A percentile compares a stretch with the other conserved stretches of the same genome.
Conservation (phyloP, 2,113 vertebrate species). For the Ophthalmotilapia sp. region DNA sequence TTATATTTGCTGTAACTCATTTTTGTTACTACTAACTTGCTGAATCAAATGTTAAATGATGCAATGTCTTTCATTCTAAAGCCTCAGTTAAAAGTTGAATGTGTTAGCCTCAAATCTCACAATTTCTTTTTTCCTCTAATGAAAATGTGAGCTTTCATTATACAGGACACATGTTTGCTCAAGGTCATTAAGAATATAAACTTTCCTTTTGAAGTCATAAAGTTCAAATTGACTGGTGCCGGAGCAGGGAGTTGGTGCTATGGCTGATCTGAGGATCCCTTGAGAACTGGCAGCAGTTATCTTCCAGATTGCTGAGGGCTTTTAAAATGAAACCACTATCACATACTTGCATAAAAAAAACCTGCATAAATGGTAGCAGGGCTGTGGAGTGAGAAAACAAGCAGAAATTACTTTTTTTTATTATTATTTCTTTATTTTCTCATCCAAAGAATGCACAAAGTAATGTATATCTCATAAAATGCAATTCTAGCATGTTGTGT, state of each 20-base stretch:
- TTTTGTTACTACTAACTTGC: neutral
- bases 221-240: conserved; percentile 11
- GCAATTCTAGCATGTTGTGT: neutral
- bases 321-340: conserved; percentile 11
- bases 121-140: neutral
- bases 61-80: neutral
- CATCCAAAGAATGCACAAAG: neutral
- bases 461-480: neutral
- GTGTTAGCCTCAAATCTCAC: neutral
- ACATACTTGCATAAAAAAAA: neutral
- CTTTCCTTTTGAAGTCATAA: conserved; percentile 17
- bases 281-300: neutral
- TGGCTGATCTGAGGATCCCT: neutral
- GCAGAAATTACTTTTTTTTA: neutral
- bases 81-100: neutral
- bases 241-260: neutral
- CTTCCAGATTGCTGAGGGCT: conserved; percentile 22
- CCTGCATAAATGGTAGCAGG: neutral
- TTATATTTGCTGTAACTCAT: neutral
- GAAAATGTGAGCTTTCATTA: conserved; percentile 1
- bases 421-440: neutral
- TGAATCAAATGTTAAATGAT: neutral
- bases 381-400: neutral
- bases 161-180: neutral
- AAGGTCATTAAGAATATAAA: conserved; percentile 11